Conservation (phyloP, 2,113 vertebrate genomes). For the Myotis lucifugus region DNA sequence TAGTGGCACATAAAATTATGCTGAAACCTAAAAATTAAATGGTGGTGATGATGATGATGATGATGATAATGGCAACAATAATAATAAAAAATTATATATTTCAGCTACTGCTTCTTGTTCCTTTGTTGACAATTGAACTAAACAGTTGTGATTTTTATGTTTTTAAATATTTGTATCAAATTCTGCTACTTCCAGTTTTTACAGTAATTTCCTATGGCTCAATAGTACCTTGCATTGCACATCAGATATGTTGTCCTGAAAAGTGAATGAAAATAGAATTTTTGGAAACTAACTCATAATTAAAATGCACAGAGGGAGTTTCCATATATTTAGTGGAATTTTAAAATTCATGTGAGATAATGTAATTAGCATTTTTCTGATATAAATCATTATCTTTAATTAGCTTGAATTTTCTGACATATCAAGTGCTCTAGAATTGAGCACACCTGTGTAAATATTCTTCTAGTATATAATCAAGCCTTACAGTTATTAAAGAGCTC, state of each 20-base stretch:
- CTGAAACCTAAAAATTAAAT: conserved; percentile 14
- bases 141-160: conserved; percentile 13
- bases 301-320: background rate
- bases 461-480: conserved; percentile 7
- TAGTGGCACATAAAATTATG: background rate
- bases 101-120: conserved; percentile 21
- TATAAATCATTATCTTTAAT: conserved; percentile 12
- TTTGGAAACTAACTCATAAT: background rate
- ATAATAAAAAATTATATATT: background rate
- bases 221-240: background rate
- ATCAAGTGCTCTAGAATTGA: conserved; percentile 38
- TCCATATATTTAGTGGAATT: conserved; percentile 23
- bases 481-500: conserved; percentile 9
- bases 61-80: background rate
- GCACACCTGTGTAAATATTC: conserved; percentile 43
- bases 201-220: background rate
- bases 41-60: background rate
- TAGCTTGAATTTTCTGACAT: conserved; percentile 31
- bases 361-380: background rate
- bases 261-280: background rate
- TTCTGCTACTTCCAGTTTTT: background rate
- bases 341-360: background rate
- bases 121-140: background rate
- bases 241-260: conserved; percentile 10
- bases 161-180: conserved; percentile 27